Evolutionary conservation across 2,797 vertebrate genomes (phyloP), one percentile per base, ranked within the genome.

Genomic region (Dipus sagitta): DNA sequence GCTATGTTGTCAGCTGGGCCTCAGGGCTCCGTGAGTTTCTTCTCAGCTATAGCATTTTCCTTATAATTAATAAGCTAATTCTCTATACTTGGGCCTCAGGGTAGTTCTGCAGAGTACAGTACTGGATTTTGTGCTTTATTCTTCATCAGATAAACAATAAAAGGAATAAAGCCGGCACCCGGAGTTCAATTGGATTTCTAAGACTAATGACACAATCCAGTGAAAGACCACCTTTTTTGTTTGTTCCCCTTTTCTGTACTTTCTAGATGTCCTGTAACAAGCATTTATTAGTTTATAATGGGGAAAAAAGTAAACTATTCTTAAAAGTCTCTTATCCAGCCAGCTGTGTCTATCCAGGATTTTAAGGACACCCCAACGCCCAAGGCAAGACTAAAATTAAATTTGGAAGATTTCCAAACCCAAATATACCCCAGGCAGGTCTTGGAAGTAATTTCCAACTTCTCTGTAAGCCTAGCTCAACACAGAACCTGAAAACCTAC

Each of bases 181-280:
- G 17, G 64, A 34, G n/a, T 52, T 71, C 79, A 15, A 12, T 1
- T 13, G 72, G 10, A 15, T 76, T 74, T 86, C 91, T 65, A 67
- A 62, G 67, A 67, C 32, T 12, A 67, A 65, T 0, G 38, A 34
- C 86, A 52, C 77, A 54, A 1, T 20, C 60, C 42, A 28, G 20
- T 26, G 28, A 87, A 82, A 95, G 9, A 12, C 6, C 10, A 12
- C 34, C 47, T 20, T 60, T 75, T 80, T 60, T 3, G 14, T 78
- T 70, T 81, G 42, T 30, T 84, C 87, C 62, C 77, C 62, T 65
- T 78, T 68, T 88, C 76, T 8, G 54, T 32, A 65, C 68, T 76
- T 72, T 86, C 68, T 30, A 70, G 80, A 86, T 78, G 47, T 94
- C 84, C 94, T 54, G 1, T 90, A 67, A 62, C 70, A 76, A 90